Base-by-base conservation (phyloP, 2,797 vertebrate genomes). In the Poeciliopsis paucimaculata region DNA sequence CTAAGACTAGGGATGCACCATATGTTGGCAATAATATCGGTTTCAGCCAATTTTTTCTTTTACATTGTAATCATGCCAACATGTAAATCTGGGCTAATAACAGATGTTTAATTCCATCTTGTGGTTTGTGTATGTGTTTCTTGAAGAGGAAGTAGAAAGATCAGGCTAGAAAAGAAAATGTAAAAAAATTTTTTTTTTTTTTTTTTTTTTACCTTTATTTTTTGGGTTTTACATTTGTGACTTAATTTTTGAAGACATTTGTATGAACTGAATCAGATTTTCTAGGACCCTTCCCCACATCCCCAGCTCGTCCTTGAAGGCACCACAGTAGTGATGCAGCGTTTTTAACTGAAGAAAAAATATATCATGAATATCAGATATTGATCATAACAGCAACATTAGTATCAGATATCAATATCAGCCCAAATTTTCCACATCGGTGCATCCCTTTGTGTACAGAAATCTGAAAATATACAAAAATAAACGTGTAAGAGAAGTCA, bases 1-100 rank as follows among this genome's bases (percentile, higher is more conserved):
- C 93, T 96, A 94, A 94, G 87, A 84, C 72, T 72, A 28, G 46
- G 85, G 36, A 64, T 39, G 57, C 51, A 71, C n/a, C 13, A 2
- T 9, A 71, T 9, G 36, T 23, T 2, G 11, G 7, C 75, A 81
- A 43, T 46, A 11, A 66, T 3, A 62, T 18, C 2, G 60, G 23
- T 26, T 18, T 55, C 26, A 26, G 57, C 5, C 28, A 0, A 62
- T 34, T 60, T 57, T 57, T n/a, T 45, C 5, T 51, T 51, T 51
- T 9, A 51, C 53, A 55, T 12, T 26, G 26, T 5, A 28, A 7
- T 9, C 7, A 64, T 34, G 13, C 60, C 60, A 4, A 18, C 31
- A 64, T 16, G 2, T 34, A 34, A 64, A 64, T 34, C 60, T 34
- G 60, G 28, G 31, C 60, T 23, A 15, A 64, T 34, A 60, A 31